Conservation (phyloP, 1,140 invertebrate species). For the Drosophila bifasciata region DNA sequence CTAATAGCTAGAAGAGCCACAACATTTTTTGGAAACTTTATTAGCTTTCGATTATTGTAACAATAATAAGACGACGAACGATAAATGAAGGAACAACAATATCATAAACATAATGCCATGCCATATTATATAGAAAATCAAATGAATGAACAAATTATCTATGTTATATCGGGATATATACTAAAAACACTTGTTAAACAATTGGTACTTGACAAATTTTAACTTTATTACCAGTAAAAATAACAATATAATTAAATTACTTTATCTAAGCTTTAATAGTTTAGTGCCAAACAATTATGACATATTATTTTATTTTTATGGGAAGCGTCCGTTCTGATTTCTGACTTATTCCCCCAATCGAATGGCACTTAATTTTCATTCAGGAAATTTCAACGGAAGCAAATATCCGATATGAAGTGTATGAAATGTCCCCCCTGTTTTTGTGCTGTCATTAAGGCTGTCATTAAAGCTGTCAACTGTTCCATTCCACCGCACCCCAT, state of each 20-base stretch:
- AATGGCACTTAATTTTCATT: no score
- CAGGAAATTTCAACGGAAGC: no score
- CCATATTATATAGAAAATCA: conserved; percentile 64
- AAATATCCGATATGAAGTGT: no score
- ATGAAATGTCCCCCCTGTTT: no score
- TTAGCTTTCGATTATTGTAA: conserved; percentile 64
- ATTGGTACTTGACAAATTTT: conserved; percentile 79
- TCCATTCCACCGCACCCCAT: no score
- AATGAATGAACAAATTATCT: conserved; percentile 40
- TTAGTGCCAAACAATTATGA: conserved; percentile 60
- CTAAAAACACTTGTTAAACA: conserved; percentile 74
- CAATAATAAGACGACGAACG: conserved; percentile 49
- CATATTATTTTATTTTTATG: not conserved
- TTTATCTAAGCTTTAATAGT: conserved; percentile 81
- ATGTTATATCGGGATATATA: conserved; percentile 51
- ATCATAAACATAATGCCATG: conserved; percentile 67
- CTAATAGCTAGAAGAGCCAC: conserved; percentile 31
- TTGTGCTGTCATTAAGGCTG: no score
- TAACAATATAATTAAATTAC: conserved; percentile 54
- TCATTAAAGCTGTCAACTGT: no score
- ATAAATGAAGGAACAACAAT: not conserved
- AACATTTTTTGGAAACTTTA: conserved; percentile 53
- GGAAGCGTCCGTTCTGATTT: not conserved
- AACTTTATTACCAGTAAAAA: conserved; percentile 73
- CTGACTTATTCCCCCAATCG: no score